Percentiles rank a stretch among this genome's conserved stretches.
These are phyloP conservation scores for Dipodomys spectabilis DNA, from an alignment of 2,113 vertebrate species.

Conservation along the genomic window DNA sequence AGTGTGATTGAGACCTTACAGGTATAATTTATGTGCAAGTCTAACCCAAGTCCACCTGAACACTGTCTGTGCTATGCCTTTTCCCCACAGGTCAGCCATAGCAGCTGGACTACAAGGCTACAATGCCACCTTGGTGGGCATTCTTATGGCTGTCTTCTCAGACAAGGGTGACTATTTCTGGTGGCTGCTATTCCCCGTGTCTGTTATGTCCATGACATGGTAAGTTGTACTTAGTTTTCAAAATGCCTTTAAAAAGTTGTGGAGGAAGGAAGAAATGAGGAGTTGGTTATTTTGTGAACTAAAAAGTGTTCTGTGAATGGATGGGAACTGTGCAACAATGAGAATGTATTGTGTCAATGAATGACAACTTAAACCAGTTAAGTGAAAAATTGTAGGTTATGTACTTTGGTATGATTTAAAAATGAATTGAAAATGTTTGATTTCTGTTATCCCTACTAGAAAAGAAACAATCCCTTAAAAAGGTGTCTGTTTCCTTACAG, in stretches of 20 bases:
- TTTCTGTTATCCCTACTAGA: not conserved
- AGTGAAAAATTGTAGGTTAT: not conserved
- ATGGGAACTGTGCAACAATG: not conserved
- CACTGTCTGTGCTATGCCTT: not conserved
- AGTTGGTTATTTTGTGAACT: not conserved
- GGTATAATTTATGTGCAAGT: not conserved
- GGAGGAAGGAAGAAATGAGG: no score
- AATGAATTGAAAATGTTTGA: not conserved
- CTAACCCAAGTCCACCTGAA: not conserved
- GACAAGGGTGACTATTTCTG: conserved; percentile 93
- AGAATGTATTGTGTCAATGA: not conserved
- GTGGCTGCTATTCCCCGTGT: conserved; percentile 95
- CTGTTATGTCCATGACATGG: conserved; percentile 95
- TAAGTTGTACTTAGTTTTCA: conserved; percentile 84
- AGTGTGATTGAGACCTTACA: not conserved
- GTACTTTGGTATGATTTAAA: not conserved
- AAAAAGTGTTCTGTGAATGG: not conserved
- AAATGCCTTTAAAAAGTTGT: conserved; percentile 17
- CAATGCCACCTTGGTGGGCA: conserved; percentile 94
- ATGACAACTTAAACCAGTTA: not conserved
- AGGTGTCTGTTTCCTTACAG: not conserved
- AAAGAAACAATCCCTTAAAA: not conserved
- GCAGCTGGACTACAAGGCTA: conserved; percentile 94
- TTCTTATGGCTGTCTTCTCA: conserved; percentile 95
- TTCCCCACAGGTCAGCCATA: conserved; percentile 89